Percentiles rank a stretch among this genome's conserved stretches.
These are phyloP conservation scores for Zingel zingel DNA, from an alignment of 2,113 vertebrate species.

Conservation along the genomic window DNA sequence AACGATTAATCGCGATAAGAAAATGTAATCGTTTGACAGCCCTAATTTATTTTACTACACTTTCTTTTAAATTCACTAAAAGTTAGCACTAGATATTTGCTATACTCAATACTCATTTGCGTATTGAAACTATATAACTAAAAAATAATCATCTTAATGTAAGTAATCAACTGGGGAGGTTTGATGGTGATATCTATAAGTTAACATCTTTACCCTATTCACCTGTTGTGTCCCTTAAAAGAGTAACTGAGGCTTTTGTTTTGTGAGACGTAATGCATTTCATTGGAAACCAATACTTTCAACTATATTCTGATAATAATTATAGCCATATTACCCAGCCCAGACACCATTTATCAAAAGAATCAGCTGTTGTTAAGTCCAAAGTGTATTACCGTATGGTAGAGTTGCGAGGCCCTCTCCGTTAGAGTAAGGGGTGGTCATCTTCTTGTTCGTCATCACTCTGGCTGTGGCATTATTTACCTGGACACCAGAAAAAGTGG, in stretches of 20 bases:
- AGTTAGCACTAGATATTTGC: no score
- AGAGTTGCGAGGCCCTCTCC: constrained; percentile 86
- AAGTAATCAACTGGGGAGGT: no score
- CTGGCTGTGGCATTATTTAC: constrained; percentile 99
- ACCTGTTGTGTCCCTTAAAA: background rate
- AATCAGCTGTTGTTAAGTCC: background rate
- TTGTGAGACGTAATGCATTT: background rate
- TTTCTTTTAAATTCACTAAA: no score
- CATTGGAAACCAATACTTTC: no score
- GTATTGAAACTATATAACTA: no score
- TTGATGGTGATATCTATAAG: no score
- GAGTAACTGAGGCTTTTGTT: background rate
- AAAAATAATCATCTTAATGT: no score
- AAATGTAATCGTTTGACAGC: no score
- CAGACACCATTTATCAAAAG: background rate
- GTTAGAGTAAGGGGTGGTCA: constrained; percentile 94
- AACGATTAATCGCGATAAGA: no score
- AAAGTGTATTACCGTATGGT: constrained; percentile 82
- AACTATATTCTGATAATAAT: background rate
- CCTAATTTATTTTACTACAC: no score
- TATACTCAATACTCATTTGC: no score
- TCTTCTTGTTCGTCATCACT: constrained; percentile 99
- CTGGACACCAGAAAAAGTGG: constrained; percentile 81
- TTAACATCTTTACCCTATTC: no score
- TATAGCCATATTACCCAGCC: background rate